A percentile compares a stretch with the other conserved stretches of the same genome.
phyloP scores from a whole-genome alignment of 1,140 invertebrate genomes.

The Nasonia giraulti region DNA sequence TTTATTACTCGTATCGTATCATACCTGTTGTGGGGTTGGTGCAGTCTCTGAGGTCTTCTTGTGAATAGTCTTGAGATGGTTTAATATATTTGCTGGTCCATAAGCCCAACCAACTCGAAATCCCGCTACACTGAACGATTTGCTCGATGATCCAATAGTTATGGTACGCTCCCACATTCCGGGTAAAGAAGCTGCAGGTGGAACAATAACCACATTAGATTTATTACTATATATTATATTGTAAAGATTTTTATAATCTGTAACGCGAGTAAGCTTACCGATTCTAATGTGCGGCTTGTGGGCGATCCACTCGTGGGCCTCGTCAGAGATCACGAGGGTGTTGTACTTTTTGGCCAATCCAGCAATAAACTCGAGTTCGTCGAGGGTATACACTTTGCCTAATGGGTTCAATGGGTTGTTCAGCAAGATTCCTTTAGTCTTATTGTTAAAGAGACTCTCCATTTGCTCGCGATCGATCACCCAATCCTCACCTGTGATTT shows the following conservation, averaged over 20 bases:
- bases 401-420: slow-evolving; percentile 98
- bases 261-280: neutral
- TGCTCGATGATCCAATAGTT: neutral
- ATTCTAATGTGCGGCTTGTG: slow-evolving; percentile 66
- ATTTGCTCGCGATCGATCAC: slow-evolving; percentile 89
- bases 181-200: neutral
- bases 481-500: slow-evolving; percentile 88
- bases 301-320: slow-evolving; percentile 86
- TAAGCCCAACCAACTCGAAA: neutral
- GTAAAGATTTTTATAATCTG: neutral
- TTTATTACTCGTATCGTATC: neutral
- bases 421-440: slow-evolving; percentile 96
- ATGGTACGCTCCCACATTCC: neutral
- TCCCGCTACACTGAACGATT: neutral
- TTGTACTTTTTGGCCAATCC: slow-evolving; percentile 93
- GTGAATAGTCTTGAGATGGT: neutral
- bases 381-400: slow-evolving; percentile 88
- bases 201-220: neutral
- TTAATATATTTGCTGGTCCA: neutral
- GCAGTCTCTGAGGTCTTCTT: neutral
- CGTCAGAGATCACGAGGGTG: slow-evolving; percentile 93
- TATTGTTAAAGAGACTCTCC: slow-evolving; percentile 86
- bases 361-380: slow-evolving; percentile 87
- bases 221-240: neutral
- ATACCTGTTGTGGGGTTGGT: neutral